Percentiles rank a stretch among this genome's conserved stretches.
These are phyloP conservation scores for Thripadectes ignobilis DNA, from an alignment of 2,797 vertebrate species.

Conservation along the genomic window DNA sequence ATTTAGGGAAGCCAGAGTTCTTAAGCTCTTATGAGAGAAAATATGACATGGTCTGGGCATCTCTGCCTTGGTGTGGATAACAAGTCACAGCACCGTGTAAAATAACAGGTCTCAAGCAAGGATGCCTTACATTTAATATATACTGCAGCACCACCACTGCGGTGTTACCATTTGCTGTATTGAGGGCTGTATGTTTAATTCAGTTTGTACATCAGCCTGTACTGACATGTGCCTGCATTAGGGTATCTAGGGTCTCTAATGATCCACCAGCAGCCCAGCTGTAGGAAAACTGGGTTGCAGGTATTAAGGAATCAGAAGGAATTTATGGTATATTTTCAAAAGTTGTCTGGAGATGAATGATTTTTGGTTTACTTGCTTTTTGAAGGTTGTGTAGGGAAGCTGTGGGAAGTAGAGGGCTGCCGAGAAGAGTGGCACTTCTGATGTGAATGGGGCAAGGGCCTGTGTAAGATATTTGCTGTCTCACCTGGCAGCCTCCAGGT, in stretches of 20 bases:
- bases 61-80: not conserved
- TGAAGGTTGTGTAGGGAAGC: not conserved
- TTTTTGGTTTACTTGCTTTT: not conserved
- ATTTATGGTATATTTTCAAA: not conserved
- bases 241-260: not conserved
- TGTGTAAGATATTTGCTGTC: not conserved
- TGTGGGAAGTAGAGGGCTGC: not conserved
- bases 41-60: not conserved
- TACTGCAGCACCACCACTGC: not conserved
- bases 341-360: not conserved
- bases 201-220: not conserved
- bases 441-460: not conserved
- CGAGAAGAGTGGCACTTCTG: not conserved
- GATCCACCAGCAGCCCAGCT: not conserved
- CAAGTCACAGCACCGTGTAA: not conserved
- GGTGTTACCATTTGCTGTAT: not conserved
- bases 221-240: not conserved
- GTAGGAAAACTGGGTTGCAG: not conserved
- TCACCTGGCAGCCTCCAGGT: not conserved
- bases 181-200: not conserved
- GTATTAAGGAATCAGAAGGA: not conserved
- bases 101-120: not conserved
- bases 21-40: not conserved
- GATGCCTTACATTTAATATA: not conserved
- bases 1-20: slow-evolving; percentile 21